These are phyloP conservation scores for Turritopsis rubra DNA, from an alignment of 30 jellyfish, hydroid and myxozoan genomes.

Conservation along the genomic window DNA sequence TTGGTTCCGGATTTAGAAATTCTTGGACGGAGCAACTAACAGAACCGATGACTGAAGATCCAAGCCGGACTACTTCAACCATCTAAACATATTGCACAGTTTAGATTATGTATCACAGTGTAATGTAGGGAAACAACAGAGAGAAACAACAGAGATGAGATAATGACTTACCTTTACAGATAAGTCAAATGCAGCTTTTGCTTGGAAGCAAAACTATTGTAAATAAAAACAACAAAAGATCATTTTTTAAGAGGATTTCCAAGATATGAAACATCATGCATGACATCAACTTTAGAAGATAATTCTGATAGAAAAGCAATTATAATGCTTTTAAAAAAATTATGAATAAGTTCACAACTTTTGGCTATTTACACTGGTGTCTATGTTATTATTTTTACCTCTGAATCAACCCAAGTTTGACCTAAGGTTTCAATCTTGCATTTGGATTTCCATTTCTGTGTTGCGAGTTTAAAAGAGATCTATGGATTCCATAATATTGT, in stretches of 20 bases:
- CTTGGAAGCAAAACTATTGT: background rate
- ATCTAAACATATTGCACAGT: background rate
- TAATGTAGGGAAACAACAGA: too few species aligned
- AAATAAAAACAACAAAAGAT: too few species aligned
- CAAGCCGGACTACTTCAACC: background rate
- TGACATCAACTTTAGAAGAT: background rate
- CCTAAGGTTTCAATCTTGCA: slow-evolving; percentile 61
- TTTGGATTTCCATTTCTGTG: slow-evolving; percentile 42
- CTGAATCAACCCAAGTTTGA: slow-evolving; percentile 69
- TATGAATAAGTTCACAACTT: background rate
- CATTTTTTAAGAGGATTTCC: too few species aligned
- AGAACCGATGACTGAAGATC: slow-evolving; percentile 13
- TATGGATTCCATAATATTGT: too few species aligned
- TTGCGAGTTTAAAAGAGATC: slow-evolving; percentile 37
- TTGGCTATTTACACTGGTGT: background rate
- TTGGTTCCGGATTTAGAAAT: background rate
- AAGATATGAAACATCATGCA: too few species aligned
- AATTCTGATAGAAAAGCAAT: background rate
- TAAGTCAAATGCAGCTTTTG: background rate
- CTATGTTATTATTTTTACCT: slow-evolving; percentile 32
- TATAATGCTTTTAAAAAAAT: background rate
- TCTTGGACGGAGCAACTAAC: slow-evolving; percentile 22
- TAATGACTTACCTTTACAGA: background rate
- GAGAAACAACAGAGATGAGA: background rate
- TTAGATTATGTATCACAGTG: too few species aligned